Percentiles rank a stretch among this genome's conserved stretches.
phyloP scores from a whole-genome alignment of 2,797 vertebrate species.

The Cephalopachus bancanus region DNA sequence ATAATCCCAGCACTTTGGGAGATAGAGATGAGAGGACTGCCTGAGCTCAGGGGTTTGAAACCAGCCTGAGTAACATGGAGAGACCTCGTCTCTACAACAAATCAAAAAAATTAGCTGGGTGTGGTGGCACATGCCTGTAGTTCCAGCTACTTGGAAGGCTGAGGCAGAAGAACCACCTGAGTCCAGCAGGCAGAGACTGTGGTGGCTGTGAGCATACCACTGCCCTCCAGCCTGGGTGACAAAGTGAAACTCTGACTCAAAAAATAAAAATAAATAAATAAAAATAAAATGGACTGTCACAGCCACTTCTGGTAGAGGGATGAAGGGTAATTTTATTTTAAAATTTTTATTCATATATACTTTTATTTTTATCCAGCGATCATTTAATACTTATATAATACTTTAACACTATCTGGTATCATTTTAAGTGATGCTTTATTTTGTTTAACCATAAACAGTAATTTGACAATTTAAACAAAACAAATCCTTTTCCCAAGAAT shows the following conservation, averaged over 20 bases:
- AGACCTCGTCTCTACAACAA: background rate
- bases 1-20: background rate
- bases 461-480: slow-evolving; percentile 48
- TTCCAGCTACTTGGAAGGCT: background rate
- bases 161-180: background rate
- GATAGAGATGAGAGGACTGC: background rate
- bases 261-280: background rate
- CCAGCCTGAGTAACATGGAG: background rate
- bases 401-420: slow-evolving; percentile 16
- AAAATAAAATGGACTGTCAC: slow-evolving; percentile 22
- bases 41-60: background rate
- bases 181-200: background rate
- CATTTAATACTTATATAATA: background rate
- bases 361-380: slow-evolving; percentile 44
- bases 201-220: background rate
- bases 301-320: background rate
- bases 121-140: background rate
- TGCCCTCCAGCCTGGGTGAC: background rate
- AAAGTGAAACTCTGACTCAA: background rate
- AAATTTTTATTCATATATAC: slow-evolving; percentile 17
- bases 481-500: slow-evolving; percentile 4
- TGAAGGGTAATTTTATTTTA: background rate
- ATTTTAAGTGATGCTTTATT: slow-evolving; percentile 47
- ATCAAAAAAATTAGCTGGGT: background rate
- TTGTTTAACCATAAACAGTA: slow-evolving; percentile 49